Evolutionary conservation across 2,797 vertebrate genomes (phyloP), one percentile per base, ranked within the genome.

Genomic region (Onychomys arenicola): DNA sequence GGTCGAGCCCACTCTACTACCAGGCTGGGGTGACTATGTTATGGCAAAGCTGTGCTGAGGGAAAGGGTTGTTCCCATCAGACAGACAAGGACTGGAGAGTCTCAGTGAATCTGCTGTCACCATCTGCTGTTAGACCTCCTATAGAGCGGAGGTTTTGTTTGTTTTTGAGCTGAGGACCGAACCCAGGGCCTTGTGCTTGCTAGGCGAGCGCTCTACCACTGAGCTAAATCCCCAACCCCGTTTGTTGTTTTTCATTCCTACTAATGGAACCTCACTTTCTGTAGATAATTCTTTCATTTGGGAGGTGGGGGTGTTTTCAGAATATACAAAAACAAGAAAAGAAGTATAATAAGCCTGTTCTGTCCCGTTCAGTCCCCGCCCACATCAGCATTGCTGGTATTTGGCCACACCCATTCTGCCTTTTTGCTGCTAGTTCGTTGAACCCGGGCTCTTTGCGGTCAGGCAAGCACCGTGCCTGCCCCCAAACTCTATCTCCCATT

Each of bases 351-450:
- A 1, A 49, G 17, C 69, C 43, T 16, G 5, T 6, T 6, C 63
- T 67, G n/a, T 34, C 46, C 63, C 19, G 0, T 52, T 52, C 32
- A 52, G 83, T n/a, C 59, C 63, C 43, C 0, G 2, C 6, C 7
- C 5, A 6, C 0, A 0, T 43, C 37, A 34, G 19, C 27, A 7
- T 17, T 6, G 19, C 40, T n/a, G 16, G n/a, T 49, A 17, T 8
- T 37, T 9, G 2, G 29, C 59, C 59, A 8, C n/a, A 3, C 63
- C 0, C 25, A 21, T 19, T 6, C 65, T 80, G 0, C 21, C 46
- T 10, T 4, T 21, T 19, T 12, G 40, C 32, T 65, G 65, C 63
- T 59, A 10, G 21, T 0, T 75, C 10, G 40, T 10, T 61, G 81
- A 43, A 40, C 37, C 81, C 32, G 59, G 37, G 82, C 43, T 43